Evolutionary conservation across 2,797 vertebrate species (phyloP).

Genomic region (Melanotaenia parkinsoni): DNA sequence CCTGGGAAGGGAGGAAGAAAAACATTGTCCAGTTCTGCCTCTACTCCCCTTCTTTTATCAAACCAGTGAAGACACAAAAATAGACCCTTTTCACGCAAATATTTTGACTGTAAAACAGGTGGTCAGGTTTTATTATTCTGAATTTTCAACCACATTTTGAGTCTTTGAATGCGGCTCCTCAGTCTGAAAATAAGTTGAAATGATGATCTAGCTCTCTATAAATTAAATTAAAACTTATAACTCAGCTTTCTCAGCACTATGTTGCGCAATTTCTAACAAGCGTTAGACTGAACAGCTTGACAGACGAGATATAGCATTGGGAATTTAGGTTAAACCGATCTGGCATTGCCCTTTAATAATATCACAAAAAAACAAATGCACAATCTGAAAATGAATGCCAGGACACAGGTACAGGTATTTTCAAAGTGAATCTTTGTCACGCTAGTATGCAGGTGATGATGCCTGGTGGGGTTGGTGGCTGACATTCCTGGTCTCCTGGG

Average conservation of each 20-base stretch:
- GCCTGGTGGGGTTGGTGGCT: too few species aligned
- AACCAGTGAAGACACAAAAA: background rate
- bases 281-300: background rate
- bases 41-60: conserved; percentile 6
- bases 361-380: background rate
- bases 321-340: background rate
- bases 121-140: background rate
- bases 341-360: background rate
- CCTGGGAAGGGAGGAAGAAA: conserved; percentile 37
- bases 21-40: conserved; percentile 1
- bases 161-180: background rate
- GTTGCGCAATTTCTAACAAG: background rate
- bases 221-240: background rate
- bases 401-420: background rate
- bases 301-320: background rate
- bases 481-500: too few species aligned
- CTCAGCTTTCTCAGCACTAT: background rate
- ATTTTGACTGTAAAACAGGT: conserved; percentile 24
- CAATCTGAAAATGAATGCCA: background rate
- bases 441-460: background rate
- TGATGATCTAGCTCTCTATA: background rate
- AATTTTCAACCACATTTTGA: background rate
- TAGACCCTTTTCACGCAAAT: background rate
- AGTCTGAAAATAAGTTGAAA: background rate
- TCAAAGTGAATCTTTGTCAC: background rate